Conservation (phyloP, 2,888 invertebrate species). For the Lasioglossum vierecki region DNA sequence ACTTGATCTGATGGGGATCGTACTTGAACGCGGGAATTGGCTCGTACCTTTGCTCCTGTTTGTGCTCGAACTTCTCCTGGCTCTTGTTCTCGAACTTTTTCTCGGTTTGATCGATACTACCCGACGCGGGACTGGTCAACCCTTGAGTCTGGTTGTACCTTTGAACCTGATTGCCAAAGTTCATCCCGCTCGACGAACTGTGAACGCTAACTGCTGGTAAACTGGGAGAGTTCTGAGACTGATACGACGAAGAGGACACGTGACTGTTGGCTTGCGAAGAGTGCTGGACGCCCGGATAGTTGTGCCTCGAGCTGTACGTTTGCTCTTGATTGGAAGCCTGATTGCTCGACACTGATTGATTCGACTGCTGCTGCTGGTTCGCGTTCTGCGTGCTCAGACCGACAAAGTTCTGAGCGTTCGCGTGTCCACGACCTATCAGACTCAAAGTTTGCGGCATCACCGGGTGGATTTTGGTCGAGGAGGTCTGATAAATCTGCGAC, state of each 20-base stretch:
- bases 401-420: conserved; percentile 68
- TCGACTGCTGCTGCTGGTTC: conserved; percentile 65
- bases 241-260: conserved; percentile 62
- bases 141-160: conserved; percentile 72
- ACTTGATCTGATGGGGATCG: conserved; percentile 69
- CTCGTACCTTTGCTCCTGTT: conserved; percentile 77
- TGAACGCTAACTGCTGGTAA: conserved; percentile 50
- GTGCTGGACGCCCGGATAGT: conserved; percentile 55
- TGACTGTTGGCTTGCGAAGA: conserved; percentile 56
- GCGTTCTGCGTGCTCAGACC: conserved; percentile 55
- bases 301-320: conserved; percentile 70
- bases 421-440: conserved; percentile 79
- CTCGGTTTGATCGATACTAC: conserved; percentile 53
- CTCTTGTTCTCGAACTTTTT: conserved; percentile 74
- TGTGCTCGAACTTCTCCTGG: conserved; percentile 76
- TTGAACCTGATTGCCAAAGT: conserved; percentile 66
- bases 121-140: conserved; percentile 33
- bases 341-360: conserved; percentile 53
- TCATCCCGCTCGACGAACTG: conserved; percentile 48
- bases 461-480: conserved; percentile 92
- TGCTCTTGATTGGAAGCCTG: conserved; percentile 69
- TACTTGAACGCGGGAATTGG: conserved; percentile 71
- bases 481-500: conserved; percentile 92
- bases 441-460: conserved; percentile 91
- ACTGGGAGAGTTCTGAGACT: conserved; percentile 73